phyloP scores from a whole-genome alignment of 2,797 vertebrate genomes.

The Acanthis flammea region DNA sequence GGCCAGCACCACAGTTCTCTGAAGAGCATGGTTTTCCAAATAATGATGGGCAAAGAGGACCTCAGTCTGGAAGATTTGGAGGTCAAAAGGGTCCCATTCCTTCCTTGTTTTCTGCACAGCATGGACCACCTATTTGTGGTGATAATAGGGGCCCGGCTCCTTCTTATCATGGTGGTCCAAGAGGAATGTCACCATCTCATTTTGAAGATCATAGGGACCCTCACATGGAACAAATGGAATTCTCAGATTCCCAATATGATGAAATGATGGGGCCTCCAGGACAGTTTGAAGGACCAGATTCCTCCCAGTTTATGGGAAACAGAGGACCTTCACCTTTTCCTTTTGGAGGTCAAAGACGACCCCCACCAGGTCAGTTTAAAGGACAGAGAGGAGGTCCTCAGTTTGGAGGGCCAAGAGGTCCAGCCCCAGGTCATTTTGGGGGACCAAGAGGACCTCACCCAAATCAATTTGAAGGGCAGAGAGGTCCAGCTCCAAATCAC shows the following conservation, averaged over 20 bases:
- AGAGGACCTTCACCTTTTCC: slow-evolving; percentile 77
- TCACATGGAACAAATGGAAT: slow-evolving; percentile 79
- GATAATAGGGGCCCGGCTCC: slow-evolving; percentile 83
- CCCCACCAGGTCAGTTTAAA: slow-evolving; percentile 72
- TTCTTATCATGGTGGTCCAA: slow-evolving; percentile 81
- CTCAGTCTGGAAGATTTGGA: slow-evolving; percentile 80
- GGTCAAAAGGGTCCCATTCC: slow-evolving; percentile 83
- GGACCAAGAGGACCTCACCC: slow-evolving; percentile 74
- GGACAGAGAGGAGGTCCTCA: slow-evolving; percentile 74
- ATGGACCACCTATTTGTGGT: slow-evolving; percentile 83
- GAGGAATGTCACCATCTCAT: slow-evolving; percentile 81
- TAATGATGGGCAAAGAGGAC: slow-evolving; percentile 78
- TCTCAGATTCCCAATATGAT: slow-evolving; percentile 78
- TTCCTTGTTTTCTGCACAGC: slow-evolving; percentile 85
- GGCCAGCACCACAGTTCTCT: slow-evolving; percentile 68
- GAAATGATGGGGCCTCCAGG: slow-evolving; percentile 71
- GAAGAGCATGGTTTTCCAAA: slow-evolving; percentile 69
- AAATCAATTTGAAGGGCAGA: slow-evolving; percentile 68
- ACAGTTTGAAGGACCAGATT: slow-evolving; percentile 77
- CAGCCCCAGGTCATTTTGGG: slow-evolving; percentile 79
- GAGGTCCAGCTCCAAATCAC: slow-evolving; percentile 68
- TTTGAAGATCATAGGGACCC: slow-evolving; percentile 84
- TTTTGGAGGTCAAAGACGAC: slow-evolving; percentile 86
- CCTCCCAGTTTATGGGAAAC: slow-evolving; percentile 80
- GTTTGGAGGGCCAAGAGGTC: slow-evolving; percentile 79